Conservation (phyloP, 2,797 vertebrate genomes). For the Oreortyx pictus region DNA sequence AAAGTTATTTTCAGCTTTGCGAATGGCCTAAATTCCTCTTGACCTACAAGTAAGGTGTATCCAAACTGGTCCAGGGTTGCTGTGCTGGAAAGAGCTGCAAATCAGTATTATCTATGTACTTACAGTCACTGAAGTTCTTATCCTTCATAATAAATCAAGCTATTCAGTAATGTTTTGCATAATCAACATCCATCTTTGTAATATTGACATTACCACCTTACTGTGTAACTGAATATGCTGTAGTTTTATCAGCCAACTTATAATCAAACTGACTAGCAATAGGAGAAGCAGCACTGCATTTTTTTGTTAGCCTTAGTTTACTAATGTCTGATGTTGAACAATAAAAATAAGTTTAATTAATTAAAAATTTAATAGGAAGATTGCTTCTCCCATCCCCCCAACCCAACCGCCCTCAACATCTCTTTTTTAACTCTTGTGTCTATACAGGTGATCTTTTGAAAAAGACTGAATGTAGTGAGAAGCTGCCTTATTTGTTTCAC, state of each 20-base stretch:
- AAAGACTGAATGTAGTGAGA: background rate
- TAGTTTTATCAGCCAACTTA: background rate
- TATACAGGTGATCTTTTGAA: background rate
- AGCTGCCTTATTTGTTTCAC: background rate
- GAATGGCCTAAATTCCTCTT: background rate
- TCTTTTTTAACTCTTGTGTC: background rate
- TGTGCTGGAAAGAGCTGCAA: background rate
- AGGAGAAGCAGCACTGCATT: background rate
- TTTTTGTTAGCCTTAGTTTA: slow-evolving; percentile 4
- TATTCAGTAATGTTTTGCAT: background rate
- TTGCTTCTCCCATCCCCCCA: background rate
- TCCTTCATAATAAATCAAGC: background rate
- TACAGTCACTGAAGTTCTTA: background rate
- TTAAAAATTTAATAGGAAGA: background rate
- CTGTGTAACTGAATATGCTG: background rate
- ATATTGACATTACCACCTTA: background rate
- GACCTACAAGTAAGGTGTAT: background rate
- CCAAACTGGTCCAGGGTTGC: background rate
- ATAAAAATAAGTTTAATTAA: background rate
- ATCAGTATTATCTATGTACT: background rate
- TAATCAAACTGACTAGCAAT: background rate
- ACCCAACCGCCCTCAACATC: background rate
- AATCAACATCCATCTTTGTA: background rate
- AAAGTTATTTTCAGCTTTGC: slow-evolving; percentile 8
- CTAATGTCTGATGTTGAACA: background rate